Evolutionary conservation across 2,888 invertebrate species (phyloP).

Genomic region (Laspeyria flexula): DNA sequence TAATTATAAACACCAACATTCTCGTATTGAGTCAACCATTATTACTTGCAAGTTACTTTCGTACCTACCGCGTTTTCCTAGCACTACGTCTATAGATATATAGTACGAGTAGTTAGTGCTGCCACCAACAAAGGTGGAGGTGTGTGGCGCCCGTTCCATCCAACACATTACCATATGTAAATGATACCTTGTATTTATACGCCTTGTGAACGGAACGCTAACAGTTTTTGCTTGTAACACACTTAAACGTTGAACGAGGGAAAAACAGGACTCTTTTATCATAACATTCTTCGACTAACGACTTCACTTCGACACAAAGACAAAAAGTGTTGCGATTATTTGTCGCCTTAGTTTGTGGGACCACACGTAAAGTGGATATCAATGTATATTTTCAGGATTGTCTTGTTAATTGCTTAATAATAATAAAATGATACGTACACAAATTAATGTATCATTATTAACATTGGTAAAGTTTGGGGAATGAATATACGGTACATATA

Average conservation of each 20-base stretch:
- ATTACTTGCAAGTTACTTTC: too few relatives aligned
- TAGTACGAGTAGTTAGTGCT: constrained; percentile 15
- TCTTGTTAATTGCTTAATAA: too few relatives aligned
- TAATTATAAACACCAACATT: too few relatives aligned
- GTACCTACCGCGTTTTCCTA: too few relatives aligned
- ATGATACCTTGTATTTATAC: constrained; percentile 63
- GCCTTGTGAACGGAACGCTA: constrained; percentile 58
- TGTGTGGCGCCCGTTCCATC: constrained; percentile 56
- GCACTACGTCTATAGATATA: too few relatives aligned
- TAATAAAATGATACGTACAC: too few relatives aligned
- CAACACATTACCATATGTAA: constrained; percentile 75
- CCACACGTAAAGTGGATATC: constrained; percentile 33
- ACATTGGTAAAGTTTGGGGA: too few relatives aligned
- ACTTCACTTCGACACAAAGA: constrained; percentile 28
- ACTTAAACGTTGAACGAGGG: constrained; percentile 45
- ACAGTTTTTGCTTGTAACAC: constrained; percentile 71
- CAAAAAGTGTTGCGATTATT: constrained; percentile 38
- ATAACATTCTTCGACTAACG: constrained; percentile 40
- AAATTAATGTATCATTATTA: too few relatives aligned
- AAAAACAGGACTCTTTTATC: constrained; percentile 45
- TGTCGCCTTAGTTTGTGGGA: constrained; percentile 26
- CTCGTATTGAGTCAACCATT: too few relatives aligned
- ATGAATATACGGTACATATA: too few relatives aligned
- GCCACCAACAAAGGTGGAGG: constrained; percentile 59
- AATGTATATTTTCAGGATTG: constrained; percentile 7